Evolutionary conservation across 2,797 vertebrate genomes (phyloP), one percentile per base, ranked within the genome.

Genomic region (Gephyroberyx darwinii): DNA sequence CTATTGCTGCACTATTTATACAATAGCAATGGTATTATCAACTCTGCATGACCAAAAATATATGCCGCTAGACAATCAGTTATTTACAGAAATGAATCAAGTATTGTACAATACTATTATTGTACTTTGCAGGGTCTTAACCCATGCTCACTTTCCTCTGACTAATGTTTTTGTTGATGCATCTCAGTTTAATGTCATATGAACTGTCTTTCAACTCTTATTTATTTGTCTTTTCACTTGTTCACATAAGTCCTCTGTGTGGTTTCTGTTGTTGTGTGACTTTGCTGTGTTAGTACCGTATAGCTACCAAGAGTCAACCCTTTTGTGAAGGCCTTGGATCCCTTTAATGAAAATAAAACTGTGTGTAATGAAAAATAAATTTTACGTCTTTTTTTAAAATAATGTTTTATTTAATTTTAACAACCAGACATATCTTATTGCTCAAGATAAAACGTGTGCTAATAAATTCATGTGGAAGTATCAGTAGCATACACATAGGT

Each of bases 341-440:
- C 92, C 91, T 94, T 93, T 93, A 93, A 93, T 86, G 86, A 93
- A 81, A 93, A 91, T 89, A 79, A 89, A 92, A 81, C 30, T 70
- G 77, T 89, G 83, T 88, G 86, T 81, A 71, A 84, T 65, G 79
- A 62, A 72, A 78, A 58, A 56, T 67, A 7, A 65, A 47, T 51
- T 57, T 26, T 26, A 26, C 20, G 30, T 58, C 19, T 77, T 68
- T 43, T 1, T 82, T 82, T 80, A 26, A 26, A 26, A 26, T 67
- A 13, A 6, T 65, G 5, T 48, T 19, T 14, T 39, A 3, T 69
- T 9, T 1, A 19, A 33, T 41, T 58, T 61, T 51, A 16, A 5
- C 31, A 3, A 12, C 8, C 1, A 0, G 6, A 8, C 10, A 12
- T 19, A 12, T 5, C n/a, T 19, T 48, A 19, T 48, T 19, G 19